Evolutionary conservation across 2,888 invertebrate species (phyloP).

Genomic region (Scrobipalpa atriplicella): DNA sequence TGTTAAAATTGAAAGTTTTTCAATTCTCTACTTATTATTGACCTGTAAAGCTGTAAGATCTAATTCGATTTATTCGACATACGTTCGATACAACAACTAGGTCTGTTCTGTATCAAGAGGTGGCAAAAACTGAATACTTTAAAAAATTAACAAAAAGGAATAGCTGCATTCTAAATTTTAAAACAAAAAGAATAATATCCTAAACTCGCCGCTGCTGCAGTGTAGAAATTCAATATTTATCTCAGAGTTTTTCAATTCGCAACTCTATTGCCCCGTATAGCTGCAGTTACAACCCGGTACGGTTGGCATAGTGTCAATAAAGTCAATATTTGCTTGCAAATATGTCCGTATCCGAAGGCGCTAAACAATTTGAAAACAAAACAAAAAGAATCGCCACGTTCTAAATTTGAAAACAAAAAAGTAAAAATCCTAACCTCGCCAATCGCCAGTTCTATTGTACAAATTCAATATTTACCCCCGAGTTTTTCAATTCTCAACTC

Average conservation of each 20-base stretch:
- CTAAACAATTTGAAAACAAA: neutral
- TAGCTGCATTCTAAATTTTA: neutral
- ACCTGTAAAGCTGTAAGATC: too few relatives aligned
- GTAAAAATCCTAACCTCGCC: neutral
- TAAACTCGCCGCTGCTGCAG: neutral
- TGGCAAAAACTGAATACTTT: neutral
- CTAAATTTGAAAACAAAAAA: too few relatives aligned
- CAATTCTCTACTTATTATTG: too few relatives aligned
- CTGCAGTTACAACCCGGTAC: neutral
- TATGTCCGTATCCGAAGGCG: neutral
- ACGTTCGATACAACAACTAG: too few relatives aligned
- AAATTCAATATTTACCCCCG: neutral
- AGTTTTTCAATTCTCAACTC: neutral
- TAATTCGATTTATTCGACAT: too few relatives aligned
- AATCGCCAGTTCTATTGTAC: neutral
- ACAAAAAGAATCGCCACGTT: neutral
- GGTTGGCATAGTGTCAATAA: constrained; percentile 4
- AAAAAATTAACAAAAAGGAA: neutral
- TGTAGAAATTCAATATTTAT: constrained; percentile 6
- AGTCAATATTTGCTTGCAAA: constrained; percentile 5
- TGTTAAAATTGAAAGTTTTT: too few relatives aligned
- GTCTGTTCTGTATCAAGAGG: too few relatives aligned
- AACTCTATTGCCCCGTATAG: neutral
- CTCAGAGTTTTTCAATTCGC: neutral
- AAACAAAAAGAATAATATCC: neutral